Conservation (phyloP, 1,140 invertebrate species). For the Chrysomallon squamiferum region DNA sequence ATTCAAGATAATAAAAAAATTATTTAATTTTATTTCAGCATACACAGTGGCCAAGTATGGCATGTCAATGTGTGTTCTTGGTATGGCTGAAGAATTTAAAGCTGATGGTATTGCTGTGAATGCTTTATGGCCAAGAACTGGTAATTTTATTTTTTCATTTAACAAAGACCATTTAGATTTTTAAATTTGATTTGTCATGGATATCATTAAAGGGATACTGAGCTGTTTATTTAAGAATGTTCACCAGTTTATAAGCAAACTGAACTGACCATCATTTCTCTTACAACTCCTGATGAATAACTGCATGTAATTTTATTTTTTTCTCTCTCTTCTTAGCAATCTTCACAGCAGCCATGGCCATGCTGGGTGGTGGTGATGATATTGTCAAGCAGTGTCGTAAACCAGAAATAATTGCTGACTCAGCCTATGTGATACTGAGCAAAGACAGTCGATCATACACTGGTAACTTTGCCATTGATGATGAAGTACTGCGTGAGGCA, state of each 20-base stretch:
- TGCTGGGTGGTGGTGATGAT: constrained; percentile 79
- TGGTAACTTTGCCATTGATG: constrained; percentile 94
- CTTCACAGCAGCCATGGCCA: constrained; percentile 94
- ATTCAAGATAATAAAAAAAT: no score
- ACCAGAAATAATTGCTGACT: constrained; percentile 92
- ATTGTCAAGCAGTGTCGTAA: constrained; percentile 74
- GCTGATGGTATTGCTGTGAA: constrained; percentile 89
- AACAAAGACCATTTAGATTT: no score
- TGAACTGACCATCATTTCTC: no score
- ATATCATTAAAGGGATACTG: no score
- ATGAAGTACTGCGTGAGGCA: constrained; percentile 85
- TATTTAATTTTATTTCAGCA: constrained; percentile 64
- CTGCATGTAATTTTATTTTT: no score
- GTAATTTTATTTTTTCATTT: constrained; percentile 62
- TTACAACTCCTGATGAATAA: no score
- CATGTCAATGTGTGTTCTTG: constrained; percentile 98
- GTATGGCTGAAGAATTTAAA: constrained; percentile 93
- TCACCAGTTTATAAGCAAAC: no score
- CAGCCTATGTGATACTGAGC: constrained; percentile 88
- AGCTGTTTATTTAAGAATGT: no score
- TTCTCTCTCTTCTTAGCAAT: constrained; percentile 73
- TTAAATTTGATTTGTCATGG: no score
- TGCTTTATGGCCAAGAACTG: constrained; percentile 94
- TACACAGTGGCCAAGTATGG: constrained; percentile 99
- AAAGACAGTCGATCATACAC: constrained; percentile 80